Base-by-base conservation (phyloP, 2,113 vertebrate species). In the Gadus chalcogrammus region DNA sequence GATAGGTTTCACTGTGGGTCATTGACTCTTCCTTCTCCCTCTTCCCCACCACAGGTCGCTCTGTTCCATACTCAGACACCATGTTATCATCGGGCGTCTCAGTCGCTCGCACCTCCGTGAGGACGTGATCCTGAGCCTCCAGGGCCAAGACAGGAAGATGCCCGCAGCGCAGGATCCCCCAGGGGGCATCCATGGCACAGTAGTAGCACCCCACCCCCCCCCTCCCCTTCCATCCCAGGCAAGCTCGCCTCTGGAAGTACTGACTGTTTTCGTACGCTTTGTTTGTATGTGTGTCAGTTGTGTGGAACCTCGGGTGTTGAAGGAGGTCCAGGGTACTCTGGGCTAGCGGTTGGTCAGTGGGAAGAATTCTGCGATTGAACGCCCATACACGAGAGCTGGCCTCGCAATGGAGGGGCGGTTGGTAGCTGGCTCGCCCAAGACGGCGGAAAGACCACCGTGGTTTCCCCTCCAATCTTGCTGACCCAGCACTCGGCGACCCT, bases 41-140 rank as follows among this genome's bases (percentile, higher is more conserved):
- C 16, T 68, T 52, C 15, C 71, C 9, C 42, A 12, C 8, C 53
- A 0, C 28, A 91, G 89, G 80, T 62, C 82, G 71, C 79, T 93
- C 93, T 4, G 92, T 91, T 1, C 81, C 82, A 53, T 74, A 79
- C 70, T 69, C 79, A 3, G 77, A 75, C 55, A 71, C 65, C 0
- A 5, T 73, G 20, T 88, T 85, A 1, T 87, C 88, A 1, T 87
- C 88, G 1, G 88, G 85, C 0, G 75, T 81, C 5, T 81, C 83
- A 0, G 73, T 87, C 0, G 59, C 71, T 55, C 67, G 15, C 59
- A 55, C 78, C 22, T 82, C 77, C 0, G 71, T 87, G 74, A 84
- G 83, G 76, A 86, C 85, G 73, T 90, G 83, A 88, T 55, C 27
- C 42, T 48, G 42, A 42, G 16, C 20, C 61, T 61, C 8, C 12